Evolutionary conservation across 2,888 invertebrate genomes (phyloP).

Genomic region (Drosophila maculinotata): DNA sequence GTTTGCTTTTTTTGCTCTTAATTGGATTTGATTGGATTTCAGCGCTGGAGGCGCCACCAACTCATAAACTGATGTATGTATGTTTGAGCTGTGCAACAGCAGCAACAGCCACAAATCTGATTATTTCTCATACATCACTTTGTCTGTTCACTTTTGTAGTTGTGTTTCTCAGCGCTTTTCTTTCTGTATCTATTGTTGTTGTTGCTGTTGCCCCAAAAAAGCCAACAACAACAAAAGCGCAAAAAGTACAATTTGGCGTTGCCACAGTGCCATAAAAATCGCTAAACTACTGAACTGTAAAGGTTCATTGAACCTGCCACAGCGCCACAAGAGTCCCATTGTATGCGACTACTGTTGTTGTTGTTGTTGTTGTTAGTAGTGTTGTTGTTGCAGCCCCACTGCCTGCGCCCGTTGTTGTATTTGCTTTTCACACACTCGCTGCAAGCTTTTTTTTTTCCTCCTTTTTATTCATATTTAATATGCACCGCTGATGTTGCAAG

Average conservation of each 20-base stretch:
- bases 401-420: constrained; percentile 50
- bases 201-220: constrained; percentile 46
- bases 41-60: constrained; percentile 60
- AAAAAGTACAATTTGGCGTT: constrained; percentile 33
- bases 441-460: constrained; percentile 38
- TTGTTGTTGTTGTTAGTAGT: constrained; percentile 30
- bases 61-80: constrained; percentile 52
- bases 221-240: constrained; percentile 30
- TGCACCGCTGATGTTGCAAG: constrained; percentile 78
- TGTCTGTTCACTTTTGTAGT: constrained; percentile 31
- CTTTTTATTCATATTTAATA: constrained; percentile 65
- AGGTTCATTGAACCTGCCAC: constrained; percentile 80
- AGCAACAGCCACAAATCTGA: constrained; percentile 58
- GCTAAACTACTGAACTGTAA: constrained; percentile 82
- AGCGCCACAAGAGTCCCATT: constrained; percentile 54
- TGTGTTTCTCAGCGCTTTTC: constrained; percentile 67
- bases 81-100: constrained; percentile 9
- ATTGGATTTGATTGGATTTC: constrained; percentile 79
- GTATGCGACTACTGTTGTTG: constrained; percentile 31
- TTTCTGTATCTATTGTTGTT: constrained; percentile 54
- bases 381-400: constrained; percentile 38
- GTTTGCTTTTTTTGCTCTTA: constrained; percentile 56
- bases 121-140: constrained; percentile 33
- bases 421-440: constrained; percentile 49
- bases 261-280: constrained; percentile 74